A percentile compares a stretch with the other conserved stretches of the same genome.
These are phyloP conservation scores for Heliothis peltigera DNA, from an alignment of 2,888 invertebrate species.

Conservation along the genomic window DNA sequence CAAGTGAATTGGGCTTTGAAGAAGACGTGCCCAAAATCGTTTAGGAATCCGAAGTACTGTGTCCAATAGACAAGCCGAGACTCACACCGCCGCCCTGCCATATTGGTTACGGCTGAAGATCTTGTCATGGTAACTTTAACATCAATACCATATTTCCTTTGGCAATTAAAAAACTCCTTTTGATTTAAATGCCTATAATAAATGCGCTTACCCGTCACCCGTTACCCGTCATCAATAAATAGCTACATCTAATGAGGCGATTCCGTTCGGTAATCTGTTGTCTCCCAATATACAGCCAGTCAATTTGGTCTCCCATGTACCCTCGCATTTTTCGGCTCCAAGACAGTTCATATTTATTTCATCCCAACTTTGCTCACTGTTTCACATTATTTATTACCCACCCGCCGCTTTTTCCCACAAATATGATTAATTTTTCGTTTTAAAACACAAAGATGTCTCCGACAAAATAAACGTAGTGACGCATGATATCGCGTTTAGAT, in stretches of 20 bases:
- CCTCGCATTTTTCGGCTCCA: slow-evolving; percentile 34
- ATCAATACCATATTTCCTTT: background rate
- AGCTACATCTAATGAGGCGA: slow-evolving; percentile 8
- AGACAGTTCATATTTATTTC: slow-evolving; percentile 39
- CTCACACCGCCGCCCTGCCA: slow-evolving; percentile 12
- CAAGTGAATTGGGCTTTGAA: background rate
- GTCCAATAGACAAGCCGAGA: slow-evolving; percentile 11
- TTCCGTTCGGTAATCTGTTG: slow-evolving; percentile 5
- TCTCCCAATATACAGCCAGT: slow-evolving; percentile 24
- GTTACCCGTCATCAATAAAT: too few species aligned
- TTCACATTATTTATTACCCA: slow-evolving; percentile 43
- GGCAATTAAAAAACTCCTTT: background rate
- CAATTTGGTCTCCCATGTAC: slow-evolving; percentile 29
- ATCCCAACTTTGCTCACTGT: slow-evolving; percentile 33
- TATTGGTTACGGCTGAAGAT: background rate
- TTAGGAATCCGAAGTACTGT: background rate
- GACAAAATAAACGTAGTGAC: slow-evolving; percentile 20
- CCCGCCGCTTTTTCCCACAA: slow-evolving; percentile 25
- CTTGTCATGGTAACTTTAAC: background rate
- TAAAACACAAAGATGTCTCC: slow-evolving; percentile 13
- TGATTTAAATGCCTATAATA: slow-evolving; percentile 3
- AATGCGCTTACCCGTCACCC: background rate
- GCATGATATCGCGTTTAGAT: slow-evolving; percentile 24
- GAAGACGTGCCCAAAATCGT: slow-evolving; percentile 8
- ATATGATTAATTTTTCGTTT: slow-evolving; percentile 40